phyloP scores from a whole-genome alignment of 2,113 vertebrate genomes.

The Lasiurus cinereus region DNA sequence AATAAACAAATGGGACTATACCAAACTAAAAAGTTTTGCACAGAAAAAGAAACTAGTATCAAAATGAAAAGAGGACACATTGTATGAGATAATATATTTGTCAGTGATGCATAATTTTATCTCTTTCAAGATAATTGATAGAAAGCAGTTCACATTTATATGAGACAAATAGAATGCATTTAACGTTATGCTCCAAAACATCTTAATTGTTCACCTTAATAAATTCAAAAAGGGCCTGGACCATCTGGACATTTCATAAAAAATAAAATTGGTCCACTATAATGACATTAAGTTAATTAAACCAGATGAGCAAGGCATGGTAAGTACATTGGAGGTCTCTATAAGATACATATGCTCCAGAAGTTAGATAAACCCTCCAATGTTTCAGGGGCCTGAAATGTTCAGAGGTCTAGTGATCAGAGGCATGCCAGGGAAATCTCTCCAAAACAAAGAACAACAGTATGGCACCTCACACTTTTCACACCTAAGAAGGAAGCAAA shows the following conservation, averaged over 20 bases:
- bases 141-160: not conserved
- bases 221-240: not conserved
- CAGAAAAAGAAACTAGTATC: too few relatives aligned
- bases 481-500: not conserved
- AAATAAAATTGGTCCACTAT: conserved; percentile 24
- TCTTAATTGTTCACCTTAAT: conserved; percentile 30
- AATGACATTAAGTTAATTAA: conserved; percentile 58
- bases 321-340: not conserved
- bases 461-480: not conserved
- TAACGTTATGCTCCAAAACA: not conserved
- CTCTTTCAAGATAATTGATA: not conserved
- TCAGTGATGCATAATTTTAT: too few relatives aligned
- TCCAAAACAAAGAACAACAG: not conserved
- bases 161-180: not conserved
- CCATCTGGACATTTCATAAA: conserved; percentile 33
- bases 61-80: too few relatives aligned
- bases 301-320: not conserved
- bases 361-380: not conserved
- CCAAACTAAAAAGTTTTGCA: too few relatives aligned
- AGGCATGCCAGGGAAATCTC: not conserved
- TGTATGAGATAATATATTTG: too few relatives aligned
- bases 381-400: not conserved
- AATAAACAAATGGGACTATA: too few relatives aligned
- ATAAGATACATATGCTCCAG: not conserved
- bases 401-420: not conserved